Percentiles rank a stretch among this genome's conserved stretches.
Conservation (phyloP, 2,797 vertebrate genomes). For the Megalops cyprinoides region DNA sequence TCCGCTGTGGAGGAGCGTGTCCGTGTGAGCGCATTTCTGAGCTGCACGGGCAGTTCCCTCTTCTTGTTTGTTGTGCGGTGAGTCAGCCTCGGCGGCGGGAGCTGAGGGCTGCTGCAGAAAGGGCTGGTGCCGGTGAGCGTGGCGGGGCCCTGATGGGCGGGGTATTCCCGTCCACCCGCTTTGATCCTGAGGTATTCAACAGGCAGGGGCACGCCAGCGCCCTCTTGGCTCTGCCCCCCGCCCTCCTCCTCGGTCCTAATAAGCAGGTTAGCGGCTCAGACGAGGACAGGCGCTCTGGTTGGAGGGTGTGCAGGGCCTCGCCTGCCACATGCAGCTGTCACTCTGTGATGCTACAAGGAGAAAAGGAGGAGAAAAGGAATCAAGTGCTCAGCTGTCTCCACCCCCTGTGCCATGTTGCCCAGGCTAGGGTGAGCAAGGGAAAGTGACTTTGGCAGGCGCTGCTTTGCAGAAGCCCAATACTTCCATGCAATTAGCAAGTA, state of each 20-base stretch:
- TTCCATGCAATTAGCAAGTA: too few species aligned
- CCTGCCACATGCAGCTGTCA: too few species aligned
- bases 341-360: too few species aligned
- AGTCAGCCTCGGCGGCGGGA: conserved; percentile 24
- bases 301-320: too few species aligned
- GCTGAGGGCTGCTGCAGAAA: conserved; percentile 3
- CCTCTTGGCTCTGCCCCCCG: not conserved
- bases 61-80: conserved; percentile 28
- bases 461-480: not conserved
- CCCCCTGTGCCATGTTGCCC: too few species aligned
- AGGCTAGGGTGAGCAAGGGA: too few species aligned
- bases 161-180: conserved; percentile 10
- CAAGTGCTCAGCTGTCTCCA: too few species aligned
- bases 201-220: conserved; percentile 23
- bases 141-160: not conserved
- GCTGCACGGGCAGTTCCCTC: not conserved
- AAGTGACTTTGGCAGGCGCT: not conserved
- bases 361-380: too few species aligned
- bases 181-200: conserved; percentile 28
- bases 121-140: conserved; percentile 17
- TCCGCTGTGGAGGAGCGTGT: not conserved
- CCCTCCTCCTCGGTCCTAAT: not conserved
- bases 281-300: too few species aligned
- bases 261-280: not conserved
- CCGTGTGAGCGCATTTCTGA: not conserved